Evolutionary conservation across 2,888 invertebrate genomes (phyloP).

Genomic region (Lithosia quadra): DNA sequence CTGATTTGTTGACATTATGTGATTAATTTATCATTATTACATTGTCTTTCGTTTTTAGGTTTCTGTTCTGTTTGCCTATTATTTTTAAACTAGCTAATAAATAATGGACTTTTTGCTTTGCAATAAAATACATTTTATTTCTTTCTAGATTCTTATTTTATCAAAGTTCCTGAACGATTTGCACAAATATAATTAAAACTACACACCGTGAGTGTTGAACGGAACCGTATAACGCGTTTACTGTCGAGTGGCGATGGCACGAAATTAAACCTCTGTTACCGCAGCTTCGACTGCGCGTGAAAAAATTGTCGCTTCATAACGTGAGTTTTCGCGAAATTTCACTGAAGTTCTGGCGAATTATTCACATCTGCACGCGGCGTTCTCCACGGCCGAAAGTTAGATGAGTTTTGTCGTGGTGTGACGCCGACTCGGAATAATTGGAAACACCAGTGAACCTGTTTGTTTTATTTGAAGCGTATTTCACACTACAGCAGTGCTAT

Average conservation of each 20-base stretch:
- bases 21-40: no score
- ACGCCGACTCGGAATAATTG: slow-evolving; percentile 65
- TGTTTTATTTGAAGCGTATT: slow-evolving; percentile 45
- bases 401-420: slow-evolving; percentile 71
- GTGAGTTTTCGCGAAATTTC: slow-evolving; percentile 50
- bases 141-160: slow-evolving; percentile 7
- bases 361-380: slow-evolving; percentile 60
- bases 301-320: slow-evolving; percentile 50
- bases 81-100: neutral
- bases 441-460: slow-evolving; percentile 57
- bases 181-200: slow-evolving; percentile 45
- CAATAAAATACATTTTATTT: neutral
- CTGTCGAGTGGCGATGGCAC: slow-evolving; percentile 40
- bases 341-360: slow-evolving; percentile 54
- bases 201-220: slow-evolving; percentile 28
- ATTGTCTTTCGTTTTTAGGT: slow-evolving; percentile 8
- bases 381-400: slow-evolving; percentile 65
- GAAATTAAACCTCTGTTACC: slow-evolving; percentile 48
- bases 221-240: slow-evolving; percentile 42
- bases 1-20: no score
- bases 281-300: slow-evolving; percentile 43
- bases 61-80: slow-evolving; percentile 7
- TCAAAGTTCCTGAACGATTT: slow-evolving; percentile 21
- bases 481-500: slow-evolving; percentile 13
- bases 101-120: no score